phyloP scores from a whole-genome alignment of 2,797 vertebrate genomes.

The Siniperca undulata region DNA sequence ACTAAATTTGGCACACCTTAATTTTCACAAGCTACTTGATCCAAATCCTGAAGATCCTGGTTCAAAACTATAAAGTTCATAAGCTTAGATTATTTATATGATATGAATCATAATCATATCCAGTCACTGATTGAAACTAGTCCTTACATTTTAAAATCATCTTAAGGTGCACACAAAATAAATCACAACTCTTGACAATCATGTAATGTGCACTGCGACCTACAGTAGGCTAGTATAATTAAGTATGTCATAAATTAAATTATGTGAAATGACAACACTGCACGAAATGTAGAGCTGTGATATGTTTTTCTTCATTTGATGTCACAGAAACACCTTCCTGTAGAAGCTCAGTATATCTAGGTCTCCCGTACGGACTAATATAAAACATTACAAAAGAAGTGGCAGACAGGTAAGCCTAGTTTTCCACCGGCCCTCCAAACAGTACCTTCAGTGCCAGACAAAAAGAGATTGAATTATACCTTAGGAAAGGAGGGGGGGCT shows the following conservation, averaged over 20 bases:
- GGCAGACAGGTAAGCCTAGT: constrained; percentile 37
- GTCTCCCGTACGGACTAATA: constrained; percentile 7
- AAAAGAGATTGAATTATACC: constrained; percentile 71
- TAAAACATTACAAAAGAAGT: constrained; percentile 32
- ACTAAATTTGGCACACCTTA: not conserved
- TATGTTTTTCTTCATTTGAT: not conserved
- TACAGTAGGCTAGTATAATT: not conserved
- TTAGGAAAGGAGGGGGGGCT: constrained; percentile 40
- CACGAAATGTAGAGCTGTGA: not conserved
- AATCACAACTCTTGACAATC: not conserved
- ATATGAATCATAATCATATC: not conserved
- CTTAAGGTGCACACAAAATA: not conserved
- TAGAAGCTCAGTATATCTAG: not conserved
- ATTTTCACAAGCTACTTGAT: not conserved
- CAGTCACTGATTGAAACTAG: not conserved
- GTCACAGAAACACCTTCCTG: too few species aligned
- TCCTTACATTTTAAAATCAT: not conserved
- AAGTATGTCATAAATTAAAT: not conserved
- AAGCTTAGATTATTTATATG: not conserved
- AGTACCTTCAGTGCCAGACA: constrained; percentile 52
- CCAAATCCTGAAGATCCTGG: not conserved
- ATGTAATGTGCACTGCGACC: not conserved
- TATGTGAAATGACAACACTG: not conserved
- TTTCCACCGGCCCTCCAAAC: constrained; percentile 49
- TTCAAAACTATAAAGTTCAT: not conserved